Conservation (phyloP, 2,113 vertebrate species). For the Ibidorhyncha struthersii region DNA sequence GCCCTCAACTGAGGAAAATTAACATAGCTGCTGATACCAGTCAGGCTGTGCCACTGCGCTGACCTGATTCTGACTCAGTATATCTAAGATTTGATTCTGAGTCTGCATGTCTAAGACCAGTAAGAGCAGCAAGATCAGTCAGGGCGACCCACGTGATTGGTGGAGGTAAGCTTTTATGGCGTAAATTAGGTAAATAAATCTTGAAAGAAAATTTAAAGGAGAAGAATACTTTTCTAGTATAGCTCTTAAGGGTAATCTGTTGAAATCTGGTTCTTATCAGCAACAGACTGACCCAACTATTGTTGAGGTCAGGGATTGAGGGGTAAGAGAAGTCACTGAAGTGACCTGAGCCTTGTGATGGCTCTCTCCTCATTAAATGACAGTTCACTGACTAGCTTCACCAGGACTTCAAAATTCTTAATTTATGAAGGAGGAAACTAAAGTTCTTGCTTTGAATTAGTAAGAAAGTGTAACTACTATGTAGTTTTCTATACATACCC, state of each 20-base stretch:
- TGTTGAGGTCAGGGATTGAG: not conserved
- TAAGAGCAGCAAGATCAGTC: not conserved
- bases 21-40: not conserved
- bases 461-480: not conserved
- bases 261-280: not conserved
- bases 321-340: not conserved
- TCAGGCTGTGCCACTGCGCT: not conserved
- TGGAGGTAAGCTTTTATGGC: not conserved
- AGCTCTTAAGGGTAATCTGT: not conserved
- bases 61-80: not conserved
- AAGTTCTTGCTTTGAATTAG: not conserved
- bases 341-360: not conserved
- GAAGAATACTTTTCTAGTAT: not conserved
- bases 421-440: not conserved
- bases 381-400: not conserved
- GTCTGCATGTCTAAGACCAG: not conserved
- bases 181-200: rapidly evolving
- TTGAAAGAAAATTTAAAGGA: not conserved
- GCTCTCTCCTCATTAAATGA: not conserved
- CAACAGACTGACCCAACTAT: not conserved
- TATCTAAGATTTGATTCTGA: not conserved
- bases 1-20: not conserved
- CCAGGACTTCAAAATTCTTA: not conserved
- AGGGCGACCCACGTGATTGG: not conserved
- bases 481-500: conserved; percentile 79